Evolutionary conservation across 2,888 invertebrate species (phyloP).

Genomic region (Lysandra bellargus): DNA sequence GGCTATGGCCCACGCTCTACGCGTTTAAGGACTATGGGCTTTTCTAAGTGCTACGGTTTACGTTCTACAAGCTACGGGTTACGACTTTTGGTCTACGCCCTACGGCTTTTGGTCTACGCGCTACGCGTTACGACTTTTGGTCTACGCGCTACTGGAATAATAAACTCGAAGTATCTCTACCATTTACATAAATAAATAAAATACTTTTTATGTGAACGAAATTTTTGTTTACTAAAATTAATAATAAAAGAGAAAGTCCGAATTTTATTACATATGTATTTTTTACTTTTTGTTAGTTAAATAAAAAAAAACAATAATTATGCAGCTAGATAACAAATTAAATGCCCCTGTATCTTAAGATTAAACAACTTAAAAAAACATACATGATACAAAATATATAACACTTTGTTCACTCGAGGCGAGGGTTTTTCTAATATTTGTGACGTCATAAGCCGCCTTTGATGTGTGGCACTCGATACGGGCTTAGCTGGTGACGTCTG

Average conservation of each 20-base stretch:
- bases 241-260: too few relatives aligned
- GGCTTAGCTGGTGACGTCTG: constrained; percentile 36
- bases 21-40: not conserved
- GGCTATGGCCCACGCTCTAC: not conserved
- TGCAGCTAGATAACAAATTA: not conserved
- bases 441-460: constrained; percentile 40
- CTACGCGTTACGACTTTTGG: not conserved
- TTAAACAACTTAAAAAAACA: too few relatives aligned
- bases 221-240: too few relatives aligned
- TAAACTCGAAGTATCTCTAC: too few relatives aligned
- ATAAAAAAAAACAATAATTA: not conserved
- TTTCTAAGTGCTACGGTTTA: not conserved
- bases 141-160: not conserved
- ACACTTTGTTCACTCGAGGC: not conserved
- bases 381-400: too few relatives aligned
- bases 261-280: not conserved
- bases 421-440: constrained; percentile 32
- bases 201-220: too few relatives aligned
- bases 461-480: constrained; percentile 35
- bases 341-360: too few relatives aligned
- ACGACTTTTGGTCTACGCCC: not conserved
- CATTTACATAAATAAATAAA: too few relatives aligned
- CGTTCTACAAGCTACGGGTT: not conserved
- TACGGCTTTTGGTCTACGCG: not conserved
- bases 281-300: not conserved